Evolutionary conservation across 2,797 vertebrate species (phyloP).

Genomic region (Pachyuromys duprasi): DNA sequence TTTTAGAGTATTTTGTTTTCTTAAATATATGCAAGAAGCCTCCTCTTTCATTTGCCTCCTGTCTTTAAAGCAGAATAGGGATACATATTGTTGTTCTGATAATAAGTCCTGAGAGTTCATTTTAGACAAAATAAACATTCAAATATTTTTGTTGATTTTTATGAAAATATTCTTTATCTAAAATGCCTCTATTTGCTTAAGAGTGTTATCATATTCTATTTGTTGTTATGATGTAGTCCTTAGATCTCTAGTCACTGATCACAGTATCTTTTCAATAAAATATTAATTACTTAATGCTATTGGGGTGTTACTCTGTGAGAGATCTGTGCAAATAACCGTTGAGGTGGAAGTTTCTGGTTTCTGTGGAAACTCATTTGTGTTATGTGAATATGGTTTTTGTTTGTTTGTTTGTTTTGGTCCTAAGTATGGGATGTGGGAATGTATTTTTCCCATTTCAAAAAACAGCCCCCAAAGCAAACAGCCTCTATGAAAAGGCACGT

Average conservation of each 20-base stretch:
- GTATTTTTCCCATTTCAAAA: too few species aligned
- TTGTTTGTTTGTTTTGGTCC: too few species aligned
- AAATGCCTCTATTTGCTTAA: neutral
- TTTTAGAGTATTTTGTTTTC: neutral
- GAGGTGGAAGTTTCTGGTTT: too few species aligned
- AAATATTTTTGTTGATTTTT: neutral
- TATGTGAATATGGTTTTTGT: too few species aligned
- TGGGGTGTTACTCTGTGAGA: neutral
- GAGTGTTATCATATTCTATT: neutral
- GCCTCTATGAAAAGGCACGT: too few species aligned
- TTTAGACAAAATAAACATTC: neutral
- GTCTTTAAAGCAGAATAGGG: neutral
- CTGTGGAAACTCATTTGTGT: too few species aligned
- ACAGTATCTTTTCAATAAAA: neutral
- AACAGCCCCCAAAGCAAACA: too few species aligned
- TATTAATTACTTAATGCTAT: neutral
- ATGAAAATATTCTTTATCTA: neutral
- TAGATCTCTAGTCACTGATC: neutral
- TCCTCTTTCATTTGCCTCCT: neutral
- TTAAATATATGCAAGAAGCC: neutral
- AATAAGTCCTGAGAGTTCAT: neutral
- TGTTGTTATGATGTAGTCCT: neutral
- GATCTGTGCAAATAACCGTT: neutral
- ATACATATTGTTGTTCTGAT: neutral
- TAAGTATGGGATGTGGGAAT: too few species aligned